Conservation (phyloP, 2,113 vertebrate species). For the Pseudolaguvia tuberculata region DNA sequence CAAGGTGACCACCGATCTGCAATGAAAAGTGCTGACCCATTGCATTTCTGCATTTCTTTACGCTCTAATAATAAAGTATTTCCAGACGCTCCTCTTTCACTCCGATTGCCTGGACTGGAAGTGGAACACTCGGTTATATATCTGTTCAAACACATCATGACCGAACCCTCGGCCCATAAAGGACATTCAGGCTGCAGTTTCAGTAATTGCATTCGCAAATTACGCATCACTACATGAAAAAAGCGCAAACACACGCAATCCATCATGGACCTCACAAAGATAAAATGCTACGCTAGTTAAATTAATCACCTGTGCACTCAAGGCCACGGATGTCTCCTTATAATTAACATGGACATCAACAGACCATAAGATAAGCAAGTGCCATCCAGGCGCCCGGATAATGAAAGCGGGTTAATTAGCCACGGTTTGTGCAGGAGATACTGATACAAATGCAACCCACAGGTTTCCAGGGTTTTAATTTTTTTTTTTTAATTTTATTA, state of each 20-base stretch:
- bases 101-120: not conserved
- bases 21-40: conserved; percentile 4
- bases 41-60: not conserved
- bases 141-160: not conserved
- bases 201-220: not conserved
- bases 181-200: not conserved
- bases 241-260: not conserved
- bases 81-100: conserved; percentile 7
- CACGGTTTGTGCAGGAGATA: not conserved
- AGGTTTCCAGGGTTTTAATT: not conserved
- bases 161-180: not conserved
- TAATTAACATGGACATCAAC: conserved; percentile 32
- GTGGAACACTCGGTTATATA: not conserved
- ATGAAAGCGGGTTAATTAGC: conserved; percentile 41
- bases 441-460: not conserved
- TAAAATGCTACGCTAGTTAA: conserved; percentile 26
- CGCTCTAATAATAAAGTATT: conserved; percentile 20
- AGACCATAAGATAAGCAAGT: conserved; percentile 27
- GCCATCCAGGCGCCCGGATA: not conserved
- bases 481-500: not conserved
- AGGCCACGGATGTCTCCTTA: conserved; percentile 23
- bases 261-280: conserved; percentile 1
- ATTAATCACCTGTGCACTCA: conserved; percentile 41
- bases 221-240: not conserved
- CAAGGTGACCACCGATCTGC: conserved; percentile 3